Conservation (phyloP, 23 tunicate species). For the Corella eumyota region DNA sequence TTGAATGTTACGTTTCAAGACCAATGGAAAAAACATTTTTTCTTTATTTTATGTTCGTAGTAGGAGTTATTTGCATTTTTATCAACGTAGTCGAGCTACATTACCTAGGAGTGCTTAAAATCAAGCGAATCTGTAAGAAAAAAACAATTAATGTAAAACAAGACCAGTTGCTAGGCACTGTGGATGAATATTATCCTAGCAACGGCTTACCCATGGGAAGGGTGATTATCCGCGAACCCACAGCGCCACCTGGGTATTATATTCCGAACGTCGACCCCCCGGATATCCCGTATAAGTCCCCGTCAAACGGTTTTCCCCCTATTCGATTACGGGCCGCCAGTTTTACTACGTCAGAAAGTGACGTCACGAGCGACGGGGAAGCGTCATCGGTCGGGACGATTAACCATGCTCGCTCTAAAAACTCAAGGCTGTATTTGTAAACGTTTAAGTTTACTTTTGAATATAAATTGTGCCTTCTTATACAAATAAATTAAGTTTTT, state of each 20-base stretch:
- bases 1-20: constrained; percentile 82
- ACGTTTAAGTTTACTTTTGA: neutral
- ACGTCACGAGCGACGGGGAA: constrained; percentile 45
- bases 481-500: no score
- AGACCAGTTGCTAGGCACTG: no score
- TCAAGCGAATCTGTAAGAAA: no score
- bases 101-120: constrained; percentile 30
- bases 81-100: constrained; percentile 56
- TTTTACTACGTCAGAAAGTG: constrained; percentile 64
- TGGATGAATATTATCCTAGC: no score
- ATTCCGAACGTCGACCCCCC: constrained; percentile 88
- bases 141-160: no score
- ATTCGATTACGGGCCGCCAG: constrained; percentile 69
- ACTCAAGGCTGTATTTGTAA: constrained; percentile 2
- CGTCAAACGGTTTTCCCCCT: constrained; percentile 66
- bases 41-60: constrained; percentile 84
- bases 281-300: constrained; percentile 38
- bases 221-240: constrained; percentile 27
- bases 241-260: constrained; percentile 85
- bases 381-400: constrained; percentile 7
- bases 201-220: constrained; percentile 6
- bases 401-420: neutral
- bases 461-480: no score
- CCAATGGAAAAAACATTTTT: constrained; percentile 87
- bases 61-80: constrained; percentile 40